These are phyloP conservation scores for Peromyscus nudipes DNA, from an alignment of 2,797 vertebrate genomes.

Conservation along the genomic window DNA sequence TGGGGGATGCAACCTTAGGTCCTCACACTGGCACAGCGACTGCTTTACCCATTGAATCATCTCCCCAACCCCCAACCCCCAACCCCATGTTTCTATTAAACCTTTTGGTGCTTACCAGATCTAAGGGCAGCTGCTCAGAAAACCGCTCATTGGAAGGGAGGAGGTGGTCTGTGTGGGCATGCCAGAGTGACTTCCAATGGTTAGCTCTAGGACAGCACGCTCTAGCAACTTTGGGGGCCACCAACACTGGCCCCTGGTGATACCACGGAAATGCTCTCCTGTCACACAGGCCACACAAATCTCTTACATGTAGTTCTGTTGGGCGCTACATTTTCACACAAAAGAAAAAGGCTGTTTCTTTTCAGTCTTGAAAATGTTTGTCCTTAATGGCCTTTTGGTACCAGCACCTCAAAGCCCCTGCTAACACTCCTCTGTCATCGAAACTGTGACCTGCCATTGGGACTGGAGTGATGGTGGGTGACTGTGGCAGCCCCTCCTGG, in stretches of 20 bases:
- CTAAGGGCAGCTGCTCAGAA: not conserved
- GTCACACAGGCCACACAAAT: not conserved
- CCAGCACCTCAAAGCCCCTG: not conserved
- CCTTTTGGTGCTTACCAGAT: not conserved
- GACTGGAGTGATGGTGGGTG: not conserved
- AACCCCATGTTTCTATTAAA: not conserved
- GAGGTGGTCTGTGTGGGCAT: not conserved
- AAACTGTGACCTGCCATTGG: not conserved
- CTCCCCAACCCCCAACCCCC: not conserved
- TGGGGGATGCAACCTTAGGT: not conserved
- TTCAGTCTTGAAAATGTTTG: not conserved
- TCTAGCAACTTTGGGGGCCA: too few relatives aligned
- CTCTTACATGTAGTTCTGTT: not conserved
- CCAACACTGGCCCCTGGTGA: not conserved
- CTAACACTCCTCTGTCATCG: not conserved
- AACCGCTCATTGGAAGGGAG: not conserved
- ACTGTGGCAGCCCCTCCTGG: not conserved
- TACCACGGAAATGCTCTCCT: not conserved
- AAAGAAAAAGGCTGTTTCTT: constrained; percentile 38
- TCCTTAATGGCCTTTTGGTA: not conserved
- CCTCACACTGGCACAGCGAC: not conserved
- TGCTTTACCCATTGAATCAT: not conserved
- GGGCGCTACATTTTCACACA: not conserved
- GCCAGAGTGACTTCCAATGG: not conserved
- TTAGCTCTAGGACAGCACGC: not conserved